Base-by-base conservation (phyloP, 2,888 invertebrate species). In the Andrena praecox region DNA sequence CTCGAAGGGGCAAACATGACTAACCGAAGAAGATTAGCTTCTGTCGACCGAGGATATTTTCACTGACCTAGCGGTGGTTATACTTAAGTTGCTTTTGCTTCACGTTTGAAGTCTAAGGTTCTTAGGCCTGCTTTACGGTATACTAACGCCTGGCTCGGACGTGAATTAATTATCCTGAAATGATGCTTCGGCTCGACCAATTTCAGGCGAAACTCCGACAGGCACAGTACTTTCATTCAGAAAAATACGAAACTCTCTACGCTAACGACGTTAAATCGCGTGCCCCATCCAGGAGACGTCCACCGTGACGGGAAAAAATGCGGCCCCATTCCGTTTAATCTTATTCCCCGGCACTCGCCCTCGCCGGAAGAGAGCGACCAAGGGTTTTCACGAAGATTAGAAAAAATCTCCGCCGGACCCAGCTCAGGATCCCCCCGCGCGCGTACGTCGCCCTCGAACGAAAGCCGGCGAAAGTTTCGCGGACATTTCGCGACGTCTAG, bases 381-480 rank as follows among this genome's bases (percentile, higher is more conserved):
- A 50, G 29, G n/a, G 62, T 31, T 24, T 20, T 27, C 29, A 48
- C 48, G 29, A 16, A 75, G 80, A 82, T 82, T 82, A 78, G 81
- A 86, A 83, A 85, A 80, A 85, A 74, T 77, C 73, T 75, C 72
- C 50, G 71, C 24, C 67, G 68, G 24, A 2, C 60, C 16, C 7
- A 24, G 59, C 27, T 68, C 20, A 73, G 50, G 42, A n/a, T 33
- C 20, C 62, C 6, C 29, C n/a, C 35, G 35, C 52, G 62, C 60
- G 63, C 63, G 64, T 56, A 63, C 54, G n/a, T 24, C 6, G 1
- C n/a, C 54, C 10, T 24, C 12, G 24, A 52, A 24, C 52, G 6
- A 8, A 6, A 54, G 54, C 12, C 24, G 33, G 24, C 52, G 6
- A 8, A 6, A 54, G 54, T 59, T 68, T 62, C 50, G 33, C 3